Base-by-base conservation (phyloP, 1,140 invertebrate species). In the Macrotrachela quadricornifera region DNA sequence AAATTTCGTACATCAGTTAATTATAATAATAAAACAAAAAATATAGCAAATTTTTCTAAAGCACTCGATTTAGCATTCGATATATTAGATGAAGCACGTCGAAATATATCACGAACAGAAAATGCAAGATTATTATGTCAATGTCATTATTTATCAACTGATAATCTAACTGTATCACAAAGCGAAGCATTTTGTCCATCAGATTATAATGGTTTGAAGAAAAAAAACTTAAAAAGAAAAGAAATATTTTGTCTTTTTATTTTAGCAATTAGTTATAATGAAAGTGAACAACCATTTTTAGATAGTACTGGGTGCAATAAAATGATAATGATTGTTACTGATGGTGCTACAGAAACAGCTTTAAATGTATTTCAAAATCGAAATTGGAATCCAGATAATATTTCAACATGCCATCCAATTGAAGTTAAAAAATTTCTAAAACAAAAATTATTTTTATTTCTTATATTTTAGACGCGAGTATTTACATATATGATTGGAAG, bases 291-390 rank as follows among this genome's bases (percentile, higher is more conserved):
- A 14, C 12, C 13, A 13, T 42, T 42, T 42, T 10, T 42, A 1
- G 62, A 65, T 46, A 49, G 54, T 30, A 57, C 55, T 30, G 53
- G 79, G 1, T 97, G 91, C 63, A 96, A 95, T 71, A 82, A 91
- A 71, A 90, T 88, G 11, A 96, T 97, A 61, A 96, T 97, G 90
- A 69, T 99, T 46, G 81, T 99, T 57, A 94, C 91, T 11, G 92
- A 97, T 72, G 92, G 91, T 21, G 84, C 91, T 17, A 87, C 91
- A 14, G 83, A 86, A 59, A 85, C 82, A 62, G 90, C 81, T 67
- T 80, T 87, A 61, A 80, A 86, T 59, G 79, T 94, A 46, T 95
- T 95, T 66, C 75, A 83, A 61, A 71, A 75, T 55, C 87, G 82
- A 68, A 95, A 94, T 68, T 83, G 79, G 79, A 37, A 56, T 17